Conservation (phyloP, 2,113 vertebrate genomes). For the human region GRCh38 chr12:4038001-4038500, state of each 20-base stretch:
- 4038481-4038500: not conserved
- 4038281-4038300: not conserved
- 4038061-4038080: not conserved
- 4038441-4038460: not conserved
- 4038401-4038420: not conserved
- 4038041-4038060: not conserved
- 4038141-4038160: slow-evolving; percentile 59
- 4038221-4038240: slow-evolving; percentile 49
- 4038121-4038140: slow-evolving; percentile 43
- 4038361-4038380: not conserved
- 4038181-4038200: slow-evolving; percentile 46
- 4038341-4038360: not conserved
- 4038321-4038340: not conserved
- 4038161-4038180: slow-evolving; percentile 63
- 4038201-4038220: slow-evolving; percentile 58
- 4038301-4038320: not conserved
- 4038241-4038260: slow-evolving; percentile 57
- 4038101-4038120: slow-evolving; percentile 44
- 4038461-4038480: not conserved
- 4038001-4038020: not conserved
- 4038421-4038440: not conserved
- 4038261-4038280: slow-evolving; percentile 16
- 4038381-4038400: not conserved
- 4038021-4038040: not conserved
- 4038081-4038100: slow-evolving; percentile 13